Percentiles rank a stretch among this genome's conserved stretches.
These are phyloP conservation scores for Athalia rosae DNA, from an alignment of 2,888 invertebrate species.

Conservation along the genomic window DNA sequence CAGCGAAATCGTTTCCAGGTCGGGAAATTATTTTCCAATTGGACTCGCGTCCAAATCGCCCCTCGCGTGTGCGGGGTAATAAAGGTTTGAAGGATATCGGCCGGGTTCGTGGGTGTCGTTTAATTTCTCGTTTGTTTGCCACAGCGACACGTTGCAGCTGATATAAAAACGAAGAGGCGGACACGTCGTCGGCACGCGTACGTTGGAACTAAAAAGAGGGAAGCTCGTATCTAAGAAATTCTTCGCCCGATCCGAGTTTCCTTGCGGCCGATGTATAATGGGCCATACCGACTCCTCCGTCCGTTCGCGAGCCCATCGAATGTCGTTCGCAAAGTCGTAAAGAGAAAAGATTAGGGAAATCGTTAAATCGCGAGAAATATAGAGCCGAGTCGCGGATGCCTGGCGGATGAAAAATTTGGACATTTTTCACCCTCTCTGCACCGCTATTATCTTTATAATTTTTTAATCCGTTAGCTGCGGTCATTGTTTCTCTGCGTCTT, in stretches of 20 bases:
- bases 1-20: neutral
- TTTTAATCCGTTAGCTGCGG: neutral
- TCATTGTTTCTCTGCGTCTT: neutral
- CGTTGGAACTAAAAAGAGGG: neutral
- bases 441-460: too few relatives aligned
- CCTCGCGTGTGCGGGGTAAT: neutral
- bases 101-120: neutral
- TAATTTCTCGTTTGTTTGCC: slow-evolving; percentile 25
- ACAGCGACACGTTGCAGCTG: slow-evolving; percentile 9
- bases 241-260: slow-evolving; percentile 2
- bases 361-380: too few relatives aligned
- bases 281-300: too few relatives aligned
- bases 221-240: neutral
- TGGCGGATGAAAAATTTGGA: too few relatives aligned
- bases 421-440: too few relatives aligned
- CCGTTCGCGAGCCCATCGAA: too few relatives aligned
- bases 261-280: neutral
- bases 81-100: neutral
- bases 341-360: too few relatives aligned
- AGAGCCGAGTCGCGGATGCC: too few relatives aligned
- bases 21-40: slow-evolving; percentile 28
- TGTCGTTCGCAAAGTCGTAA: too few relatives aligned
- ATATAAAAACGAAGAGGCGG: slow-evolving; percentile 28
- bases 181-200: slow-evolving; percentile 1
- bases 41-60: neutral